Percentiles rank a stretch among this genome's conserved stretches.
These are phyloP conservation scores for Epinephelus coioides DNA, from an alignment of 2,797 vertebrate genomes.

Conservation along the genomic window DNA sequence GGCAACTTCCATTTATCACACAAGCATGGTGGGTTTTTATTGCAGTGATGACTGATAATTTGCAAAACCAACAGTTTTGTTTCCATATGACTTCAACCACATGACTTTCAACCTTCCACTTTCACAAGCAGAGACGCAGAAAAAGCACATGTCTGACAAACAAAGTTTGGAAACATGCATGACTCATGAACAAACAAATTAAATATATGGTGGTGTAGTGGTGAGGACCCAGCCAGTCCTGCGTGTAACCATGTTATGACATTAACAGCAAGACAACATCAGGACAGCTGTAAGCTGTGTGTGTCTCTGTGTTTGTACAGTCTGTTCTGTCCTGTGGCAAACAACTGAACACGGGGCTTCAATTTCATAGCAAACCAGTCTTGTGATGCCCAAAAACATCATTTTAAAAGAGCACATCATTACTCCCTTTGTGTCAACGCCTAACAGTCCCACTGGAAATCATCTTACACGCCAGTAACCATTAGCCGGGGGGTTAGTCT, in stretches of 20 bases:
- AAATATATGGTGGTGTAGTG: not conserved
- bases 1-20: not conserved
- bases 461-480: not conserved
- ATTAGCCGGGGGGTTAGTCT: constrained; percentile 6
- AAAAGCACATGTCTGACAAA: not conserved
- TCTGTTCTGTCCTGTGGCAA: constrained; percentile 51
- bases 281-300: constrained; percentile 39
- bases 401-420: constrained; percentile 4
- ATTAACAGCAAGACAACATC: constrained; percentile 50
- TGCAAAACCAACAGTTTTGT: constrained; percentile 21
- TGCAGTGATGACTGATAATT: not conserved
- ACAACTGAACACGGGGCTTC: constrained; percentile 6
- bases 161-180: not conserved
- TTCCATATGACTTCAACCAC: constrained; percentile 45
- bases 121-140: constrained; percentile 23
- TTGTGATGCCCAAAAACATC: constrained; percentile 16
- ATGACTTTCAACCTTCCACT: constrained; percentile 28
- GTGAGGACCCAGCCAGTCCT: constrained; percentile 12
- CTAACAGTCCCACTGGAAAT: constrained; percentile 8
- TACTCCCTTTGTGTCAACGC: constrained; percentile 27
- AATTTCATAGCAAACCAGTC: constrained; percentile 17
- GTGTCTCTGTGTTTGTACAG: constrained; percentile 6
- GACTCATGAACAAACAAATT: constrained; percentile 3
- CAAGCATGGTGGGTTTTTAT: not conserved
- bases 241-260: constrained; percentile 40